Conservation (phyloP, 2,888 invertebrate species). For the Cephus spinipes region DNA sequence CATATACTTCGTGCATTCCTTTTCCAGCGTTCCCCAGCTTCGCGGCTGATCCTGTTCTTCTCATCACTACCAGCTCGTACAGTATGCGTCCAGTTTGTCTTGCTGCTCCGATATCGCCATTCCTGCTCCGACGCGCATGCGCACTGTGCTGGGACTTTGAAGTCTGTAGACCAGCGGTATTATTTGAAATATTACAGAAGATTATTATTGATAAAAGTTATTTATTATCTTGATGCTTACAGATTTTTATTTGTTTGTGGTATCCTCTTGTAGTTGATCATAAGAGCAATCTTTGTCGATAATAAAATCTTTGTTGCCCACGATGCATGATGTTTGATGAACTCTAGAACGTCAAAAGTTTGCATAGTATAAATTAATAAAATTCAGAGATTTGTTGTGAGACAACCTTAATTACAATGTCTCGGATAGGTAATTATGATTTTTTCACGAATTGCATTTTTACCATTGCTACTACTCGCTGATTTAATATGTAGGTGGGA, state of each 20-base stretch:
- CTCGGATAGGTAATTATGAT: neutral
- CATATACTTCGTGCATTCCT: conserved; percentile 1
- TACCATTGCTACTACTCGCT: neutral
- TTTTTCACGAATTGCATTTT: neutral
- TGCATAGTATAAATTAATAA: neutral
- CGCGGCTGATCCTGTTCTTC: conserved; percentile 7
- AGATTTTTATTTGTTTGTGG: neutral
- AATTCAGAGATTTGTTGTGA: neutral
- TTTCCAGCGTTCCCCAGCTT: conserved; percentile 14
- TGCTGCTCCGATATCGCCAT: neutral
- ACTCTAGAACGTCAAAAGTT: neutral
- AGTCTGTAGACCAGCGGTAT: neutral
- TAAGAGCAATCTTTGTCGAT: neutral
- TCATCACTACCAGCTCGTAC: neutral
- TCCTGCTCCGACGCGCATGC: neutral
- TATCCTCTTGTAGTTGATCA: neutral
- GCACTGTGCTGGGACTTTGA: neutral
- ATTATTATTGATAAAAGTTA: neutral
- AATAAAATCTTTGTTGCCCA: neutral
- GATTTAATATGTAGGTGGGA: neutral
- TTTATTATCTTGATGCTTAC: neutral
- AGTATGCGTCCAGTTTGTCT: neutral
- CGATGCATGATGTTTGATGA: neutral
- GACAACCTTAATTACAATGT: neutral
- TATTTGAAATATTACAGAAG: neutral